Evolutionary conservation across 2,888 invertebrate genomes (phyloP), one percentile per base, ranked within the genome.

Genomic region (Malachius bipustulatus): DNA sequence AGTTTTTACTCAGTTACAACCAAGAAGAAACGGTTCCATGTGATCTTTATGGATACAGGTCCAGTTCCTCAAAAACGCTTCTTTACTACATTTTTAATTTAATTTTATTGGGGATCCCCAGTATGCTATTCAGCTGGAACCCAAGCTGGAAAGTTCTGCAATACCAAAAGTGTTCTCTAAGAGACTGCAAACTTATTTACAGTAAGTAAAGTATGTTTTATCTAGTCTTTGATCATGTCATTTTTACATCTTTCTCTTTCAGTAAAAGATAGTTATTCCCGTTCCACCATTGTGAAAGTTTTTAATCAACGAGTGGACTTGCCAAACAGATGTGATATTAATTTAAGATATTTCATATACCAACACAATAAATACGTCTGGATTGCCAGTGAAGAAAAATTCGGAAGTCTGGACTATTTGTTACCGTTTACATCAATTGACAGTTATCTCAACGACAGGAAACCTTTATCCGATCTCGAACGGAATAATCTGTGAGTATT

Each of bases 311-410:
- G 65, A 38, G 54, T 68, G 26, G 66, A 62, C 48, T 50, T 72
- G 10, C 50, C 51, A 27, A 37, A 39, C 33, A 16, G 42, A 4
- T 47, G 40, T 16, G 35, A 36, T 16, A 39, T 36, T 3, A 16
- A 42, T 26, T 26, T 72, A 19, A 65, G 68, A 28, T 72, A 64
- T 52, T 73, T 74, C 51, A 56, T 61, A 41, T 70, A 69, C 56
- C 70, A 71, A 50, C 66, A 71, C 46, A 69, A 66, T 34, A 66
- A 71, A 39, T 73, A 67, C 50, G 64, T 73, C 43, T 73, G 72
- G 71, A 55, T 67, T 6, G 57, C 64, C 26, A 65, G 68, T 42
- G 64, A 63, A 37, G 64, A 64, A 16, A 47, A 54, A 30, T 74
- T 70, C 55, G 59, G 65, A 13, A 65, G 69, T 10, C 60, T 73